A percentile compares a stretch with the other conserved stretches of the same genome.
Conservation (phyloP, 2,888 invertebrate species). For the Euzetes globulus region DNA sequence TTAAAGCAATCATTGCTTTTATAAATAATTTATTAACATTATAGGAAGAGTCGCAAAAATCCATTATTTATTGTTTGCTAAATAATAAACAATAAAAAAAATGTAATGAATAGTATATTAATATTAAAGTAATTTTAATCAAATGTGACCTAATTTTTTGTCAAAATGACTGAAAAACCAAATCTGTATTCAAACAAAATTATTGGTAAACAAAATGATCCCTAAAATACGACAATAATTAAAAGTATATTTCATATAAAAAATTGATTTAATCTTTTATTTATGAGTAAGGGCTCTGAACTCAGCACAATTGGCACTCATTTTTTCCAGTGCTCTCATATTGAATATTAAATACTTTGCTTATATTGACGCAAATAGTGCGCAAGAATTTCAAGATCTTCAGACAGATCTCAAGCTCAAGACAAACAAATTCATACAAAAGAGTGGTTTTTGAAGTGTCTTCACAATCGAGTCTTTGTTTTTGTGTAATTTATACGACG, state of each 20-base stretch:
- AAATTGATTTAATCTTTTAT: too few species aligned
- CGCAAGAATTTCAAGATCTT: not conserved
- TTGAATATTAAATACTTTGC: not conserved
- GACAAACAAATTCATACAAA: not conserved
- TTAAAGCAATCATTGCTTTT: not conserved
- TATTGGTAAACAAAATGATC: too few species aligned
- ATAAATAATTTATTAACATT: not conserved
- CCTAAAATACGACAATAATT: too few species aligned
- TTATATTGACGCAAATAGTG: too few species aligned
- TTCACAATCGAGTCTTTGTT: not conserved
- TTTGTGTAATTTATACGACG: not conserved
- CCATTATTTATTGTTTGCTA: conserved; percentile 1
- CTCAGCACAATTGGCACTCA: not conserved
- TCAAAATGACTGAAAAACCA: too few species aligned
- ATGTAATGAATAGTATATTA: not conserved
- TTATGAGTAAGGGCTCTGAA: too few species aligned
- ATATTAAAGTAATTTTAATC: not conserved
- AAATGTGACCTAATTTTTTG: not conserved
- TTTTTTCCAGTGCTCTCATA: not conserved
- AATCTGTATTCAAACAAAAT: too few species aligned
- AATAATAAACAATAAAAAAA: not conserved
- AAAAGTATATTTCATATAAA: too few species aligned
- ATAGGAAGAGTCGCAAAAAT: not conserved
- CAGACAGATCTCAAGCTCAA: not conserved
- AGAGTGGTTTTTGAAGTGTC: not conserved